Evolutionary conservation across 1,140 invertebrate species (phyloP), one percentile per base, ranked within the genome.

Genomic region (Adoxophyes honmai): DNA sequence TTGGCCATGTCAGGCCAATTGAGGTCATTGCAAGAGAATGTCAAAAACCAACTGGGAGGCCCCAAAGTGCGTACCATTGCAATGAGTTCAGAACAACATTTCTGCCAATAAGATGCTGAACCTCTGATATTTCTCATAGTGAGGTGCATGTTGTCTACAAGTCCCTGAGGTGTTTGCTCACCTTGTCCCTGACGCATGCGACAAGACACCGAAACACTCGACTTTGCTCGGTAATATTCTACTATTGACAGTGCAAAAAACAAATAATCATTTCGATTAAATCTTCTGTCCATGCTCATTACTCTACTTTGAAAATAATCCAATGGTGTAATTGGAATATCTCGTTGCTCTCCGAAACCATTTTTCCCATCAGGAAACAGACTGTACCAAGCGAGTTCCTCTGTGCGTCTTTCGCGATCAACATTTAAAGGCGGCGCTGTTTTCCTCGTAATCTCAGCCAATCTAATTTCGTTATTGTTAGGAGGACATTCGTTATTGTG

Each of bases 21-120:
- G 14, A 61, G 15, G 35, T 57, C 59, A 36, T 62, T 62, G 28
- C 60, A 62, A 13, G 34, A 38, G 5, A 62, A 62, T 6, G 60
- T 62, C 11, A 56, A 13, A 54, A 62, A 62, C 33, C 15, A 62
- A 11, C 37, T 57, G 2, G 60, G 60, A 28, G 48, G 35, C 13
- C 60, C 60, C 9, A 62, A 15, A 36, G 2, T 21, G 10, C 33
- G 13, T 21, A 62, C 52, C 52, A 55, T 55, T 7, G 60, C 60
- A 37, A 62, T 52, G 1, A 62, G 37, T 33, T 62, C 51, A 3
- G 52, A 48, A 4, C 34, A 44, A 10, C n/a, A 11, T n/a, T 28
- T 42, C 9, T 42, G 21, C 60, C 55, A 62, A 48, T 62, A 62
- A 4, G 55, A 21, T 1, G 18, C 34, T 16, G 59, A 52, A 1